Percentiles rank a stretch among this genome's conserved stretches.
These are phyloP conservation scores for Hydriomena furcata DNA, from an alignment of 2,888 invertebrate genomes.

Conservation along the genomic window DNA sequence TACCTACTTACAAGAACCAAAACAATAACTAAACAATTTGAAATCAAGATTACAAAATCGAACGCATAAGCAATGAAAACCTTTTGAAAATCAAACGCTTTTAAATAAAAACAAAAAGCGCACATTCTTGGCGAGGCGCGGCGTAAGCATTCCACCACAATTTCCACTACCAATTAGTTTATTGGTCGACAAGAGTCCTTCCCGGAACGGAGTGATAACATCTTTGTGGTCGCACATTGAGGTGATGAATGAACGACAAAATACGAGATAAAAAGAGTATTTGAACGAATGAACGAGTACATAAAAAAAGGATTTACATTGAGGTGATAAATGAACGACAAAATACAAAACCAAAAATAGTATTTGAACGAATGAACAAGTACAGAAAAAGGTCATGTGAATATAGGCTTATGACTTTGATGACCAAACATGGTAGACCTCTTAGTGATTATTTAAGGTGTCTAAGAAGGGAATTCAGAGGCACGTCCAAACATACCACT, in stretches of 20 bases:
- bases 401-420: too few species aligned
- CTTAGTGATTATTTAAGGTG: too few species aligned
- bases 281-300: slow-evolving; percentile 3
- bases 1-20: too few species aligned
- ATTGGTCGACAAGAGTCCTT: slow-evolving; percentile 80
- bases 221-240: slow-evolving; percentile 42
- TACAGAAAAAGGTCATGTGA: too few species aligned
- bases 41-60: slow-evolving; percentile 29
- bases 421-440: too few species aligned
- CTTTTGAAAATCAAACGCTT: slow-evolving; percentile 26
- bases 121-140: slow-evolving; percentile 38
- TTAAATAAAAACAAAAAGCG: slow-evolving; percentile 30
- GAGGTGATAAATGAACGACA: slow-evolving; percentile 1
- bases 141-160: slow-evolving; percentile 71
- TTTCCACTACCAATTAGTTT: slow-evolving; percentile 80
- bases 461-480: too few species aligned
- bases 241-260: slow-evolving; percentile 6
- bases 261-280: too few species aligned
- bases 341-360: too few species aligned
- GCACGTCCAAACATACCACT: too few species aligned
- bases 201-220: slow-evolving; percentile 72
- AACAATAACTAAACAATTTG: too few species aligned
- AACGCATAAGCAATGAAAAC: too few species aligned
- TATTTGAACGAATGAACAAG: slow-evolving; percentile 13
- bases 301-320: not conserved